phyloP scores from a whole-genome alignment of 2,888 invertebrate genomes.

The Sthenelais limicola region DNA sequence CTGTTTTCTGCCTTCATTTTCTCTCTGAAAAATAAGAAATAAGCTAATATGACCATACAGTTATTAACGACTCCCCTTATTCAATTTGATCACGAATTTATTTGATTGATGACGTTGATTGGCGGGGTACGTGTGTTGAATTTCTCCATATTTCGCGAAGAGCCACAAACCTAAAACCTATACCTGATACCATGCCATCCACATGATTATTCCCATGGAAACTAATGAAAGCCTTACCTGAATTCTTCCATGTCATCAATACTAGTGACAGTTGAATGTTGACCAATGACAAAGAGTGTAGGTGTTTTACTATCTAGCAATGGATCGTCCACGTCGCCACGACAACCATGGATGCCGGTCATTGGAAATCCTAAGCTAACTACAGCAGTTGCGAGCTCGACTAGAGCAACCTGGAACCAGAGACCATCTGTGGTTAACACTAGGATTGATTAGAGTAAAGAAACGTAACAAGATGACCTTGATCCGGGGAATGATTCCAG shows the following conservation, averaged over 20 bases:
- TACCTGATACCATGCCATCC: too few relatives aligned
- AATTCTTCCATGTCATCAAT: conserved; percentile 81
- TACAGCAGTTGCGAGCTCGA: conserved; percentile 82
- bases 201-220: too few relatives aligned
- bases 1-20: conserved; percentile 84
- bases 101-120: too few relatives aligned
- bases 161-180: too few relatives aligned
- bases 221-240: neutral
- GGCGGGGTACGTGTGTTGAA: too few relatives aligned
- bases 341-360: conserved; percentile 80
- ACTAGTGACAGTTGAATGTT: conserved; percentile 78
- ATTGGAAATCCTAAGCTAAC: conserved; percentile 86
- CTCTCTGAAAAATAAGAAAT: conserved; percentile 77
- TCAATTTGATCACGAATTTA: too few relatives aligned
- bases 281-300: conserved; percentile 85
- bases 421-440: neutral
- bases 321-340: conserved; percentile 84
- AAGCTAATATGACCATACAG: too few relatives aligned
- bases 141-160: too few relatives aligned
- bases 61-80: too few relatives aligned
- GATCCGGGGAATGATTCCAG: too few relatives aligned
- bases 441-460: too few relatives aligned
- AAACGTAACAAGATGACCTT: too few relatives aligned
- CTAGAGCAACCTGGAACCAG: conserved; percentile 77
- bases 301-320: conserved; percentile 82